Conservation (phyloP, 1,140 invertebrate genomes). For the Diabrotica undecimpunctata region DNA sequence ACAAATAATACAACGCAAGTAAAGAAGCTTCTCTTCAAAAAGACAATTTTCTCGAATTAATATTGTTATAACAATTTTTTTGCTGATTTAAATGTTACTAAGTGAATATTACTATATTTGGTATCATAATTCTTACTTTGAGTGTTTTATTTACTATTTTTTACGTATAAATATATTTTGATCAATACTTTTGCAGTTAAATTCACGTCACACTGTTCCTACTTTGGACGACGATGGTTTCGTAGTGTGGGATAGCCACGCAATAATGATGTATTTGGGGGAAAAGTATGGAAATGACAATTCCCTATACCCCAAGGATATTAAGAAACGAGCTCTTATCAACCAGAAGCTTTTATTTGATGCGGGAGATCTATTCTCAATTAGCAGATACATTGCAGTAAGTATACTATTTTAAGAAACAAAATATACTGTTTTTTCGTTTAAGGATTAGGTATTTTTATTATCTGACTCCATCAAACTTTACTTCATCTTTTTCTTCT, state of each 20-base stretch:
- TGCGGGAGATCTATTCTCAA: slow-evolving; percentile 49
- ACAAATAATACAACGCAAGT: too few species aligned
- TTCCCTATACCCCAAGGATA: slow-evolving; percentile 58
- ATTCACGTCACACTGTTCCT: slow-evolving; percentile 67
- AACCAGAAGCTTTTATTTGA: slow-evolving; percentile 55
- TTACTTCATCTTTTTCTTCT: too few species aligned
- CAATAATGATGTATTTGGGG: slow-evolving; percentile 57
- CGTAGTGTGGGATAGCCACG: slow-evolving; percentile 59
- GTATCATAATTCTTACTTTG: neutral
- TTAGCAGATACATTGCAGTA: slow-evolving; percentile 23
- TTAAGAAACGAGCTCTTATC: slow-evolving; percentile 53
- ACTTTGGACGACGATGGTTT: slow-evolving; percentile 62
- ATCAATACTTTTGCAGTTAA: too few species aligned
- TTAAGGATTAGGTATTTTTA: too few species aligned
- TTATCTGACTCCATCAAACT: too few species aligned
- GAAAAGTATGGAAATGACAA: slow-evolving; percentile 56
- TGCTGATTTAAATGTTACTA: neutral
- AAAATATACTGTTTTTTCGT: too few species aligned
- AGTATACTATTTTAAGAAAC: too few species aligned
- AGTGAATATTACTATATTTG: neutral
- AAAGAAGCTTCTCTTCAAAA: too few species aligned
- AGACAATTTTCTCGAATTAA: too few species aligned
- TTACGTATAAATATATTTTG: slow-evolving; percentile 26
- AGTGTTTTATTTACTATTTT: neutral
- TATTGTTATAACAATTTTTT: neutral